Percentiles rank a stretch among this genome's conserved stretches.
Evolutionary conservation across 1,140 invertebrate genomes (phyloP).

Genomic region (Aplysia californica): DNA sequence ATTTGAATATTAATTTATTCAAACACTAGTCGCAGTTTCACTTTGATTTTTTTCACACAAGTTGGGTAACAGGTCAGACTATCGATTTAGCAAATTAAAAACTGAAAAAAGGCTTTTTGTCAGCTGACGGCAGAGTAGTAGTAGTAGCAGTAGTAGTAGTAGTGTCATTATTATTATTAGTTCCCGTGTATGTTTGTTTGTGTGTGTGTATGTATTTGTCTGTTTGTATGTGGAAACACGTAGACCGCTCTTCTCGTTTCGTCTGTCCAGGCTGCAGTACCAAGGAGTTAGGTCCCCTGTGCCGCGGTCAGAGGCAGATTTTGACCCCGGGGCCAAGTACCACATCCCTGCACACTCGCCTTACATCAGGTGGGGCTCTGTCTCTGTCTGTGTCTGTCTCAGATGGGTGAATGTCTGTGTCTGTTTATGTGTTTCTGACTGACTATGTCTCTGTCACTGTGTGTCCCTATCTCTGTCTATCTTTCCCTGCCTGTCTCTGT

Average conservation of each 20-base stretch:
- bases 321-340: constrained; percentile 65
- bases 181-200: background rate
- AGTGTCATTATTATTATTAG: no score
- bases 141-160: no score
- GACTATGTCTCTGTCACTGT: background rate
- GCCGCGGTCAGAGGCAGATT: constrained; percentile 49
- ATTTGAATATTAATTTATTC: no score
- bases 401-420: background rate
- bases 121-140: no score
- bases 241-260: background rate
- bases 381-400: no score
- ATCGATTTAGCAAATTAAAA: no score
- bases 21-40: no score
- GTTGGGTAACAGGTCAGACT: no score
- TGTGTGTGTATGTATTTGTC: background rate
- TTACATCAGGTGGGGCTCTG: constrained; percentile 49
- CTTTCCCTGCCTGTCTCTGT: no score
- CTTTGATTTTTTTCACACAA: no score
- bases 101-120: no score
- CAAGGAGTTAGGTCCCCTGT: constrained; percentile 60
- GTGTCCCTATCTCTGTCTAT: background rate
- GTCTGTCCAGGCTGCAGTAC: constrained; percentile 47
- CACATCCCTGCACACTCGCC: constrained; percentile 47
- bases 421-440: background rate
- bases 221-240: background rate